Evolutionary conservation across 2,888 invertebrate genomes (phyloP), one percentile per base, ranked within the genome.

Genomic region (Stegana nigrithorax): DNA sequence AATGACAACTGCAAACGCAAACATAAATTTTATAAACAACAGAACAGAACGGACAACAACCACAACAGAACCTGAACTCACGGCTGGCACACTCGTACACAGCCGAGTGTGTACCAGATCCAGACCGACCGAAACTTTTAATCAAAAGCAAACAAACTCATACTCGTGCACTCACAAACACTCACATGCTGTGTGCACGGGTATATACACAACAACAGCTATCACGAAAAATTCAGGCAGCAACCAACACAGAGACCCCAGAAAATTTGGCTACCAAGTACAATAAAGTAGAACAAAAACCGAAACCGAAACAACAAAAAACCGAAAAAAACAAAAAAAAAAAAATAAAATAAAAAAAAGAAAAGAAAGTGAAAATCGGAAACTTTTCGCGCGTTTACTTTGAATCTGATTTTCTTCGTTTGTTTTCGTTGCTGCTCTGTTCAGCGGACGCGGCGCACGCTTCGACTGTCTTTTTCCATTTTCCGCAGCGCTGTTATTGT

Each of bases 351-450:
- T n/a, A 4, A 21, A 55, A 55, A 55, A 17, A 5, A 12, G 36
- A 5, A 17, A 14, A 55, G 36, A 12, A 23, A 17, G 23, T 23
- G 51, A 2, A 32, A 27, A 53, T 17, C 29, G 29, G 32, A 53
- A 55, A 29, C 19, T 55, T 55, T 55, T 10, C 32, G 36, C 53
- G 32, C 32, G 53, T 55, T 55, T 55, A 36, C 53, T 36, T 50
- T 50, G 50, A 50, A 25, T 25, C 26, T 39, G 39, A 14, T 39
- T 39, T 39, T 39, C 14, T 39, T 39, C n/a, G n/a, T n/a, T n/a
- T n/a, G n/a, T 14, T 36, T 36, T 36, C 36, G 10, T 1, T 36
- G 10, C 36, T 36, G 36, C n/a, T 36, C 32, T 23, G 45, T 21
- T 45, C 45, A 12, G 23, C 47, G 6, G 29, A 29, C 6, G 10